phyloP scores from a whole-genome alignment of 2,888 invertebrate genomes.

The Adineta ricciae region DNA sequence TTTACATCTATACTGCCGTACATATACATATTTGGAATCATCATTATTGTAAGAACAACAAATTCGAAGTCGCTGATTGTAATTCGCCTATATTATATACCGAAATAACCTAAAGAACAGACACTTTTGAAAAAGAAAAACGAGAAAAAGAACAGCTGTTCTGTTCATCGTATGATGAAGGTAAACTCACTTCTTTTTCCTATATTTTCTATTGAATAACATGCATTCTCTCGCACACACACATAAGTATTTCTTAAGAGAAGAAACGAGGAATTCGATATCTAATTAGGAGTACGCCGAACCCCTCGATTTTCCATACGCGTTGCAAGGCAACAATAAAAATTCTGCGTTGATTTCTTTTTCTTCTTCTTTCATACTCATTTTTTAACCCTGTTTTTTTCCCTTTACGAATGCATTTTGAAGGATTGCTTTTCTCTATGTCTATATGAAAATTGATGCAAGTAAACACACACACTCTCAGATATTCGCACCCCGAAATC shows the following conservation, averaged over 20 bases:
- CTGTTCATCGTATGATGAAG: not conserved
- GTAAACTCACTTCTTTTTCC: not conserved
- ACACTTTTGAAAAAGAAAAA: not conserved
- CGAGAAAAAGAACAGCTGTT: not conserved
- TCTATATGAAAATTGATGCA: not conserved
- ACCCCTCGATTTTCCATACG: not conserved
- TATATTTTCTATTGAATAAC: not conserved
- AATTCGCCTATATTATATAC: not conserved
- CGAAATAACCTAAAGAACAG: not conserved
- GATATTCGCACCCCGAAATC: not conserved
- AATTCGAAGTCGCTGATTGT: not conserved
- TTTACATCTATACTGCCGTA: not conserved
- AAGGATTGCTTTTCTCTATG: not conserved
- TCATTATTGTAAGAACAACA: constrained; percentile 4
- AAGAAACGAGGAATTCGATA: not conserved
- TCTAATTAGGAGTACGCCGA: not conserved
- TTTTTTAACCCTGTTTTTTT: not conserved
- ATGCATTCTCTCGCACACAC: too few relatives aligned
- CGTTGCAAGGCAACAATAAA: not conserved
- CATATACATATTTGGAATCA: not conserved
- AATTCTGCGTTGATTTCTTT: not conserved
- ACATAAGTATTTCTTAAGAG: too few relatives aligned
- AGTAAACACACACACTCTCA: not conserved
- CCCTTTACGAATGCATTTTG: not conserved
- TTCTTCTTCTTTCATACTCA: not conserved